Evolutionary conservation across 2,113 vertebrate genomes (phyloP), one percentile per base, ranked within the genome.

Genomic region (Gnathonemus echidnorhynchus): DNA sequence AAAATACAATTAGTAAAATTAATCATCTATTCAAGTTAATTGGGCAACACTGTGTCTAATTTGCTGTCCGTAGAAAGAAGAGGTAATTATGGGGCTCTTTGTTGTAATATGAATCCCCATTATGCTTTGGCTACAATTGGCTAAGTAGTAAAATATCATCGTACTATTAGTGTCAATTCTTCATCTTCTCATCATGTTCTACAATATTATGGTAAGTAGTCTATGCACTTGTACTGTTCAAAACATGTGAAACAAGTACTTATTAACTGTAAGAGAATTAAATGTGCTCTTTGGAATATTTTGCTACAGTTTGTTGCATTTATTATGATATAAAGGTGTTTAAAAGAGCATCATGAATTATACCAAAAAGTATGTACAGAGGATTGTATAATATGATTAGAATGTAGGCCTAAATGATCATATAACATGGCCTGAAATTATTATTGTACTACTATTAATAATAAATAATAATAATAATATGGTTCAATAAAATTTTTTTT

Each of bases 1-100:
- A 62, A 42, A 85, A 89, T 84, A 89, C 53, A 86, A 89, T 89
- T 89, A 89, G 89, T 66, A 86, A 52, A 86, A 89, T n/a, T 50
- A 89, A 62, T 86, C 83, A 19, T 62, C 53, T 77, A 86, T 89
- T 85, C 53, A 50, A 58, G 77, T 89, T 80, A 86, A 89, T 85
- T 89, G 89, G 31, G 53, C 52, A 85, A n/a, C 53, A 50, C n/a
- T 58, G 80, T 42, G 52, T 62, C 89, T 48, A 86, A 86, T 89
- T 86, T 89, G 89, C 56, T 39, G 84, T 90, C 53, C 86, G 89
- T 13, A 90, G 45, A 70, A 66, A 70, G 39, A 90, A 45, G 46
- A 90, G 39, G 45, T 86, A 86, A 86, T 86, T 87, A 66, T 6
- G 45, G 53, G 31, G 39, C n/a, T 58, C 53, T 90, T 87, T 53